These are phyloP conservation scores for Desmophyllum pertusum DNA, from an alignment of 92 coral and sea anemone genomes.

Conservation along the genomic window DNA sequence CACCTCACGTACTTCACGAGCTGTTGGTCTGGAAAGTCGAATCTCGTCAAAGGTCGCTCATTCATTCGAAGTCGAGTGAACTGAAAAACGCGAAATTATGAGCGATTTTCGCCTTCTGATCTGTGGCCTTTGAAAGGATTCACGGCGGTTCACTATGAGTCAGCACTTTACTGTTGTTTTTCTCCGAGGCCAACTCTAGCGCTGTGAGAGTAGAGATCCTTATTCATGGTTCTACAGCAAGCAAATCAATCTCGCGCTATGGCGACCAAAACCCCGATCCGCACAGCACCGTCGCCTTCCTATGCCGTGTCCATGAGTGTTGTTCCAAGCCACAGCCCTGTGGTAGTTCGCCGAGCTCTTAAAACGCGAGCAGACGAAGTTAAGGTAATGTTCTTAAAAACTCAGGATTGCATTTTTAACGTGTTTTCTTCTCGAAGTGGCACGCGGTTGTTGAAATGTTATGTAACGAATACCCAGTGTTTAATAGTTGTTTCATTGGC, in stretches of 20 bases:
- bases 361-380: constrained; percentile 36
- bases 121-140: not conserved
- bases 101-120: not conserved
- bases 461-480: constrained; percentile 7
- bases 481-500: not conserved
- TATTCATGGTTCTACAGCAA: constrained; percentile 38
- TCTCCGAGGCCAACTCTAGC: not conserved
- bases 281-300: constrained; percentile 28
- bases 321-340: constrained; percentile 34
- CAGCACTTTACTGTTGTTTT: not conserved
- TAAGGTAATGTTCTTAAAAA: constrained; percentile 29
- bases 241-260: constrained; percentile 2
- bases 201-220: not conserved
- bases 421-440: constrained; percentile 21
- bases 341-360: constrained; percentile 46
- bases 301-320: constrained; percentile 25
- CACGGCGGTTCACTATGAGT: not conserved
- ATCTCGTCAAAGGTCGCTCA: constrained; percentile 3
- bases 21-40: constrained; percentile 3
- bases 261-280: constrained; percentile 36
- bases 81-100: constrained; percentile 12
- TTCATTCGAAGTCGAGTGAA: constrained; percentile 18
- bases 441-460: constrained; percentile 26
- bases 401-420: constrained; percentile 1
- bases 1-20: constrained; percentile 9